Evolutionary conservation across 2,797 vertebrate genomes (phyloP).

Genomic region (Macroramphosus scolopax): DNA sequence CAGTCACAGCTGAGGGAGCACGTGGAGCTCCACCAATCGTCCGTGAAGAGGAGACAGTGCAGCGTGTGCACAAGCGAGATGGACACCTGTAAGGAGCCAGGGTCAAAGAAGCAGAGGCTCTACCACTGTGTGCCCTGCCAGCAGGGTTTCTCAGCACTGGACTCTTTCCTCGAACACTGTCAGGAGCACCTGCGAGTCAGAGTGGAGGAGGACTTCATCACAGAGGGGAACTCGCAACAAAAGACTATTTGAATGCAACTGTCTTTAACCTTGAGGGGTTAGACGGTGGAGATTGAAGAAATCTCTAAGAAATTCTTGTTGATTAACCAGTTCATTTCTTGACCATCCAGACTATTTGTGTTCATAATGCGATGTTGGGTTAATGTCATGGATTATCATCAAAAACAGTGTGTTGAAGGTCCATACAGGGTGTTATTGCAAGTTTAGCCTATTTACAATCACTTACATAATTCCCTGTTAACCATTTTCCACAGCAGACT

Average conservation of each 20-base stretch:
- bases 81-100: slow-evolving; percentile 46
- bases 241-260: slow-evolving; percentile 42
- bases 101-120: slow-evolving; percentile 53
- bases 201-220: slow-evolving; percentile 65
- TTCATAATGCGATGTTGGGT: neutral
- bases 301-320: slow-evolving; percentile 6
- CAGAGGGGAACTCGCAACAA: slow-evolving; percentile 29
- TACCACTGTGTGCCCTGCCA: slow-evolving; percentile 80
- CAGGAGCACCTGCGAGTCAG: slow-evolving; percentile 69
- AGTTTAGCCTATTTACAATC: slow-evolving; percentile 11
- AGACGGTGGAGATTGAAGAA: neutral
- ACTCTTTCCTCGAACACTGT: slow-evolving; percentile 77
- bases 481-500: neutral
- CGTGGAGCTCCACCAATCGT: slow-evolving; percentile 67
- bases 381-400: slow-evolving; percentile 1
- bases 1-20: slow-evolving; percentile 68
- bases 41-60: slow-evolving; percentile 53
- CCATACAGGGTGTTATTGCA: slow-evolving; percentile 4
- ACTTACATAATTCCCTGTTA: neutral
- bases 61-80: slow-evolving; percentile 72
- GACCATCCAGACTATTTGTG: slow-evolving; percentile 8
- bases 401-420: slow-evolving; percentile 9
- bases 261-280: slow-evolving; percentile 26
- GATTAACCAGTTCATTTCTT: slow-evolving; percentile 18
- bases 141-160: slow-evolving; percentile 68